These are phyloP conservation scores for Dusona sp. DNA, from an alignment of 2,888 invertebrate genomes.

Conservation along the genomic window DNA sequence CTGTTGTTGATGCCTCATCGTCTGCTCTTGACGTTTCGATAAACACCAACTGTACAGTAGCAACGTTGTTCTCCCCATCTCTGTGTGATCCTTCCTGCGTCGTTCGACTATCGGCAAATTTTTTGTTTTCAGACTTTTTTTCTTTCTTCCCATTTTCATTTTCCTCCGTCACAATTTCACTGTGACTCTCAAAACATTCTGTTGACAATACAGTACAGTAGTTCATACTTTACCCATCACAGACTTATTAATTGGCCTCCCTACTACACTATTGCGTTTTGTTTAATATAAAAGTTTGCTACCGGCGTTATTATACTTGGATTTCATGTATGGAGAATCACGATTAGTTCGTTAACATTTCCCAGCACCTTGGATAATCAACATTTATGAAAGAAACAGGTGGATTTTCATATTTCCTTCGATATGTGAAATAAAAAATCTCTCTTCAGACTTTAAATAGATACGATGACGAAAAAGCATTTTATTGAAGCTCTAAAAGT, in stretches of 20 bases:
- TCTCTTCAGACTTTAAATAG: neutral
- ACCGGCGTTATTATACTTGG: neutral
- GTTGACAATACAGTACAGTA: slow-evolving; percentile 5
- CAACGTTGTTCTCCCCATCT: slow-evolving; percentile 60
- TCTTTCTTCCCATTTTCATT: slow-evolving; percentile 22
- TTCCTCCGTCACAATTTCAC: slow-evolving; percentile 26
- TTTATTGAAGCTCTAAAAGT: neutral
- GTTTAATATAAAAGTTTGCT: neutral
- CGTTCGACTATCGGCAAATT: slow-evolving; percentile 46
- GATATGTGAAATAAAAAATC: neutral
- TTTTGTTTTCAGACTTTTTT: slow-evolving; percentile 70
- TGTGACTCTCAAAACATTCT: slow-evolving; percentile 3
- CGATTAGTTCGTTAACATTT: neutral
- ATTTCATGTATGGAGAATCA: neutral
- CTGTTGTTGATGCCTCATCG: slow-evolving; percentile 68
- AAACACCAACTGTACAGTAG: slow-evolving; percentile 75
- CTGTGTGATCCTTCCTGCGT: slow-evolving; percentile 41
- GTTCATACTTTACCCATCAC: neutral
- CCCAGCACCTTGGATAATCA: neutral
- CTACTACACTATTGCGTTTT: neutral
- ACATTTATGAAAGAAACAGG: neutral
- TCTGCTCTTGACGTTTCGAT: slow-evolving; percentile 82
- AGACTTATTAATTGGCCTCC: neutral
- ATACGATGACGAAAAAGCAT: neutral
- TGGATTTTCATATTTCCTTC: neutral